A percentile compares a stretch with the other conserved stretches of the same genome.
phyloP scores from a whole-genome alignment of 2,888 invertebrate genomes.

The Candidula unifasciata region DNA sequence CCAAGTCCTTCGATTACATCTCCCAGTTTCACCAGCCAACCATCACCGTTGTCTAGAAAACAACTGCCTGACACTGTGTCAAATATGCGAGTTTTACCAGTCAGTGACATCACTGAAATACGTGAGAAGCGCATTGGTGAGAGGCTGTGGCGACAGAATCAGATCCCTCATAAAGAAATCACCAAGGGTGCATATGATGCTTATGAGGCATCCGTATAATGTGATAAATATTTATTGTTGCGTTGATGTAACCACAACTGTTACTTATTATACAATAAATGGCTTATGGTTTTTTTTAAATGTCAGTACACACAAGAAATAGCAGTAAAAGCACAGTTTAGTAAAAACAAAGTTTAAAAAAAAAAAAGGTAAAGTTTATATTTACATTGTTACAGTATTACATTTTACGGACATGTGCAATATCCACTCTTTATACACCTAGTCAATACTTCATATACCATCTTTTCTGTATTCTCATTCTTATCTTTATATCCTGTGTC shows the following conservation, averaged over 20 bases:
- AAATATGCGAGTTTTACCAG: slow-evolving; percentile 77
- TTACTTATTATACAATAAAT: neutral
- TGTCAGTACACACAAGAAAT: neutral
- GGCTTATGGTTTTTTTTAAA: neutral
- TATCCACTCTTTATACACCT: no score
- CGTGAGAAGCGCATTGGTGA: slow-evolving; percentile 54
- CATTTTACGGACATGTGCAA: no score
- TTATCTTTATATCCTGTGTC: no score
- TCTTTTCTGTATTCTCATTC: no score
- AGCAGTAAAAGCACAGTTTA: no score
- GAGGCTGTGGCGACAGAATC: slow-evolving; percentile 62
- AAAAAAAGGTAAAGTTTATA: neutral
- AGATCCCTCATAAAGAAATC: slow-evolving; percentile 53
- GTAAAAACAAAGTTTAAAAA: neutral
- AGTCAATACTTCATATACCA: no score
- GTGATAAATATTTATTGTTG: neutral
- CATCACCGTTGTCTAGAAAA: slow-evolving; percentile 42
- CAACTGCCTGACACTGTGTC: slow-evolving; percentile 68
- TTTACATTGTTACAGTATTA: neutral
- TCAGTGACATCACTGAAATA: slow-evolving; percentile 73
- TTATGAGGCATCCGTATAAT: slow-evolving; percentile 73
- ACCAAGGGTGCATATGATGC: slow-evolving; percentile 68
- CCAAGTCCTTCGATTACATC: slow-evolving; percentile 28
- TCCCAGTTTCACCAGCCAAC: slow-evolving; percentile 37
- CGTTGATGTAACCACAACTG: neutral